Conservation (phyloP, 2,113 vertebrate genomes). For the Panurus biarmicus region DNA sequence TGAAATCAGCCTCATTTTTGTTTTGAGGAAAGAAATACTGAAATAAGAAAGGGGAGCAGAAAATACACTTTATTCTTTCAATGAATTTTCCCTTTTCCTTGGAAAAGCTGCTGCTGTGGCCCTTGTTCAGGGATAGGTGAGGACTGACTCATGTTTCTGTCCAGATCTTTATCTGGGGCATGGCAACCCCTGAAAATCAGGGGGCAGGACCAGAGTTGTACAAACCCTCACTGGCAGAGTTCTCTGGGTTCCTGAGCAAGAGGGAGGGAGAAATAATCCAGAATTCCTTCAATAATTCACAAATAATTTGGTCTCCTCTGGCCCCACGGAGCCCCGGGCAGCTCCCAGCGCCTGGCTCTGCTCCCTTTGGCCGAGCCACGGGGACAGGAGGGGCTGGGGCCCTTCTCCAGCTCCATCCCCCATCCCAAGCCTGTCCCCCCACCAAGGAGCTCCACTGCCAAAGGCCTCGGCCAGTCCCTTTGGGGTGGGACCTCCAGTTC, state of each 20-base stretch:
- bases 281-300: background rate
- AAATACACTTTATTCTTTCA: background rate
- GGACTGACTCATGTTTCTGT: background rate
- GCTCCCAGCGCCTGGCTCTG: background rate
- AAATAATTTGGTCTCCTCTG: background rate
- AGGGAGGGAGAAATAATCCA: background rate
- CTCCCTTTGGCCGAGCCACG: accelerated
- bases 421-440: background rate
- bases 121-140: background rate
- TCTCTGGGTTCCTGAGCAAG: background rate
- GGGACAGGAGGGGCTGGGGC: background rate
- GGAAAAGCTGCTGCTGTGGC: background rate
- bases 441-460: background rate
- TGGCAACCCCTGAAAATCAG: background rate
- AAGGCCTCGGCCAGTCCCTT: background rate
- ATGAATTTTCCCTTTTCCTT: background rate
- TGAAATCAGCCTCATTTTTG: background rate
- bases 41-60: background rate
- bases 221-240: background rate
- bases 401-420: background rate
- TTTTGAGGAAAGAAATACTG: background rate
- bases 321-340: background rate
- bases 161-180: background rate
- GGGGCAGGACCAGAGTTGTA: background rate
- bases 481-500: background rate